Conservation (phyloP, 2,113 vertebrate species). For the Chaetura pelagica region DNA sequence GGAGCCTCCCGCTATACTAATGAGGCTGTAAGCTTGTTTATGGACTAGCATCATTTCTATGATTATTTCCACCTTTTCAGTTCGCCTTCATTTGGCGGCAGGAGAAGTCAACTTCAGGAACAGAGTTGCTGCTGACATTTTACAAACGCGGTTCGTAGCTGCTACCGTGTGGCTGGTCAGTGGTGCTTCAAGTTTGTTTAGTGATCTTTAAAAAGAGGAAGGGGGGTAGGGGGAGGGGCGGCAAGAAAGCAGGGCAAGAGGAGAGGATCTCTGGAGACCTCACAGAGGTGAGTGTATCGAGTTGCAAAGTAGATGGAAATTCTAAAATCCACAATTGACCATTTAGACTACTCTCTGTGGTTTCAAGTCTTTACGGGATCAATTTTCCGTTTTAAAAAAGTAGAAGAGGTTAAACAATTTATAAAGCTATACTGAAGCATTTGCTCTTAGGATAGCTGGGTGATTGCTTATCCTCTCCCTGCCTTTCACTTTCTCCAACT, state of each 20-base stretch:
- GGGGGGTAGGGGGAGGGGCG: background rate
- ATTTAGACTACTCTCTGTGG: constrained; percentile 77
- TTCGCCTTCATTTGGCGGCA: constrained; percentile 83
- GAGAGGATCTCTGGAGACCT: constrained; percentile 81
- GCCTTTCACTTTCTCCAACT: constrained; percentile 86
- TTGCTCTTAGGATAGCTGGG: constrained; percentile 72
- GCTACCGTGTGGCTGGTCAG: constrained; percentile 76
- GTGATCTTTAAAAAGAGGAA: constrained; percentile 71
- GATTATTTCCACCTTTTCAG: constrained; percentile 93
- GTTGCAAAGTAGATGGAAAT: constrained; percentile 89
- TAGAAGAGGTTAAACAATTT: constrained; percentile 82
- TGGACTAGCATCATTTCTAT: constrained; percentile 92
- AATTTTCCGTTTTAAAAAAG: constrained; percentile 77
- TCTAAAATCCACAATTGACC: constrained; percentile 85
- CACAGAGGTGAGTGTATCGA: constrained; percentile 85
- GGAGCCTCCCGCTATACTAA: constrained; percentile 93
- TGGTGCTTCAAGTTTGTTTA: constrained; percentile 77
- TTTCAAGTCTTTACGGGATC: constrained; percentile 76
- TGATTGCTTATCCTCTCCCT: constrained; percentile 70
- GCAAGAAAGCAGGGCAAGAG: background rate
- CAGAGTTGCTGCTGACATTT: constrained; percentile 79
- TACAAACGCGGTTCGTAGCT: constrained; percentile 76
- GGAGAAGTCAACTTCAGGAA: constrained; percentile 81
- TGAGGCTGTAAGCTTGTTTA: constrained; percentile 96
- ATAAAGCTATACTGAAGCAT: constrained; percentile 74